Evolutionary conservation across 2,113 vertebrate genomes (phyloP).

Genomic region (Chamaea fasciata): DNA sequence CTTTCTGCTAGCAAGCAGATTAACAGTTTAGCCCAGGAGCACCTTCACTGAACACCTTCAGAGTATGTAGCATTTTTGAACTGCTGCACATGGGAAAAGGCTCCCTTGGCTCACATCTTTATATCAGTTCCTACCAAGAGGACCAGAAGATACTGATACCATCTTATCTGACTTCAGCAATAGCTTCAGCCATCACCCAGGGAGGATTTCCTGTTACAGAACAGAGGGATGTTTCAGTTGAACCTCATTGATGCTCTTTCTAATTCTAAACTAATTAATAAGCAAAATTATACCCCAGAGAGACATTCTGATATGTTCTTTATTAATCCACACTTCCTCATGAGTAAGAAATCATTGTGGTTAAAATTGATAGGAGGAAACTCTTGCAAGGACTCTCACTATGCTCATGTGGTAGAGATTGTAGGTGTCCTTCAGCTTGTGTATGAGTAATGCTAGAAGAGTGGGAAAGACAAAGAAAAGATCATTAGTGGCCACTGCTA

Average conservation of each 20-base stretch:
- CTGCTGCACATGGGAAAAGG: neutral
- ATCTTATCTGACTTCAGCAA: slow-evolving; percentile 27
- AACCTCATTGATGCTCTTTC: neutral
- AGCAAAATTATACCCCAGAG: slow-evolving; percentile 16
- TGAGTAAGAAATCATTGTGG: slow-evolving; percentile 6
- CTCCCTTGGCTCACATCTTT: neutral
- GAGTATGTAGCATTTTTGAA: neutral
- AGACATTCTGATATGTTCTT: neutral
- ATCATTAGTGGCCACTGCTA: neutral
- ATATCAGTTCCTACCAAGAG: neutral
- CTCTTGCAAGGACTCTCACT: neutral
- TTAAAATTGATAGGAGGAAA: neutral
- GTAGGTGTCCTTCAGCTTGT: neutral
- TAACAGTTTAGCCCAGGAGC: neutral
- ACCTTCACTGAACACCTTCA: neutral
- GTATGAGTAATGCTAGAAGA: neutral
- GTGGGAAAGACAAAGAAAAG: neutral
- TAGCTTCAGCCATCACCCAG: neutral
- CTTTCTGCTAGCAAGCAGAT: neutral
- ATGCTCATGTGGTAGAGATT: neutral
- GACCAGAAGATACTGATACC: neutral
- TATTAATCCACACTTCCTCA: slow-evolving; percentile 7
- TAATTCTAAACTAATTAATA: slow-evolving; percentile 37
- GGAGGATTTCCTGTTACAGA: slow-evolving; percentile 10
- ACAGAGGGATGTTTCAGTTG: neutral